phyloP scores from a whole-genome alignment of 2,888 invertebrate species.

The Pristionchus maxplancki region DNA sequence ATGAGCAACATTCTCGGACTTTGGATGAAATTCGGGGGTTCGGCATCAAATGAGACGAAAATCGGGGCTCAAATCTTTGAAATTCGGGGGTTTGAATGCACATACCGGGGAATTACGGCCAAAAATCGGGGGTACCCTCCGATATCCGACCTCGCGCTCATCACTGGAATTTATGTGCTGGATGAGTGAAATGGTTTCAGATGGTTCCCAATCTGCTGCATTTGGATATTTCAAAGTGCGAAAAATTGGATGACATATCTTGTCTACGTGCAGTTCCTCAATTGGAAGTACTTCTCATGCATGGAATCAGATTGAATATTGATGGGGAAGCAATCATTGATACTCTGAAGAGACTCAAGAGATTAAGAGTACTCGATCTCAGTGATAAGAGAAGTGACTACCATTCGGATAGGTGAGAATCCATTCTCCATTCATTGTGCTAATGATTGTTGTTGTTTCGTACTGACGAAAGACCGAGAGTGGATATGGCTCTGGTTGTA shows the following conservation, averaged over 20 bases:
- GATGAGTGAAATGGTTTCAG: constrained; percentile 24
- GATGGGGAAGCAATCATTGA: constrained; percentile 22
- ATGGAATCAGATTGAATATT: constrained; percentile 53
- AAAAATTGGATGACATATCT: constrained; percentile 60
- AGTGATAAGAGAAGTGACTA: constrained; percentile 49
- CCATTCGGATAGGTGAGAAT: constrained; percentile 30
- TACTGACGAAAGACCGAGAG: constrained; percentile 41
- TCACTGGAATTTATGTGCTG: no score
- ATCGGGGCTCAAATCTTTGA: no score
- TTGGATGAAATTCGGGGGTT: no score
- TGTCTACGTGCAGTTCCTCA: constrained; percentile 44
- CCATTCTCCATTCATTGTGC: background rate
- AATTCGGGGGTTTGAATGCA: no score
- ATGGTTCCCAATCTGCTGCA: constrained; percentile 53
- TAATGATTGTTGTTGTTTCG: background rate
- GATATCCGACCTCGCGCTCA: no score
- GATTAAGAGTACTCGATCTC: constrained; percentile 60
- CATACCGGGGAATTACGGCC: no score
- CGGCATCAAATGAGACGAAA: no score
- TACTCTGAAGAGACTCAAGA: constrained; percentile 56
- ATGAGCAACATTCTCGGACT: no score
- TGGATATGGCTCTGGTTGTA: constrained; percentile 56
- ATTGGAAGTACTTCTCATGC: constrained; percentile 63
- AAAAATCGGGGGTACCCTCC: no score
- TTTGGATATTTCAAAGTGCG: constrained; percentile 62